Evolutionary conservation across 2,113 vertebrate species (phyloP), one percentile per base, ranked within the genome.

Genomic region (Megalops atlanticus): DNA sequence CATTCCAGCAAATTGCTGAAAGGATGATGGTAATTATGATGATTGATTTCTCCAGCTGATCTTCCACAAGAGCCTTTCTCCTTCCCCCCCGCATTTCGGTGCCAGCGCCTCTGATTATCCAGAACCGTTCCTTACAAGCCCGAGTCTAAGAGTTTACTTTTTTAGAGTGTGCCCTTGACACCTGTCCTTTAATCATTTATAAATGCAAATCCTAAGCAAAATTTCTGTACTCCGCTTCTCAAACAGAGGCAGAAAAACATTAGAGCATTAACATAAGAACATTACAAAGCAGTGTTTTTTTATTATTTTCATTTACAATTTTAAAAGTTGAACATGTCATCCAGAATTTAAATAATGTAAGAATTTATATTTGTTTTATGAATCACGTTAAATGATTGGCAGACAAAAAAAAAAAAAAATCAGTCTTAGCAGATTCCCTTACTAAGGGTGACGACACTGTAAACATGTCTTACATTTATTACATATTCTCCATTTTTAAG

Each of bases 11-110:
- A 54, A 54, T 58, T 64, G 6, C 49, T 18, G 49, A 77, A 64
- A 64, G 33, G 6, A 58, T 24, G 11, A 58, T 64, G 21, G 33
- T 18, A 58, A 58, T 77, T 77, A 77, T 39, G 76, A 58, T 77
- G 76, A 77, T 77, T 77, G 76, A 77, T 77, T 58, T 47, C 33
- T 58, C 33, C 76, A 39, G 36, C 47, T 36, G 36, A 74, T 74
- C 18, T 74, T 74, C 33, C 24, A 14, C 36, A n/a, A 3, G n/a
- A 45, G 31, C n/a, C n/a, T n/a, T n/a, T n/a, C n/a, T 10, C 31
- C 74, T 45, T 21, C 14, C 24, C 41, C 14, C 45, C 10, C n/a
- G 14, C 31, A 6, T 45, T 18, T 21, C 31, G 39, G 40, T 38
- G 27, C 27, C 21, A 5, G 40, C 14, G 8, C 33, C 31, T 7